These are phyloP conservation scores for Daktulosphaira vitifoliae DNA, from an alignment of 1,140 invertebrate species.

Conservation along the genomic window DNA sequence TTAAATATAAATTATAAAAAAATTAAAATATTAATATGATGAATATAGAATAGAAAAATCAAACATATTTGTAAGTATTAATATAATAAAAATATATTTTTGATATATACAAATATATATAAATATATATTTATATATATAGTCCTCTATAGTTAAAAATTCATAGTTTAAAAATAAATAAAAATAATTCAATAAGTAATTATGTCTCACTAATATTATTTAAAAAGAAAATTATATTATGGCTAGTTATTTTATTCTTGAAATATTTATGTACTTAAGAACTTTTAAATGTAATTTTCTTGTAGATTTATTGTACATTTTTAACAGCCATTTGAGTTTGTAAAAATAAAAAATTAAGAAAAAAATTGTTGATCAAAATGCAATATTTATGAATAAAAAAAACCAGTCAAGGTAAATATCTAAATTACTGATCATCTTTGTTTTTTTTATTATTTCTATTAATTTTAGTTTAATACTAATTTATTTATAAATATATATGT, in stretches of 20 bases:
- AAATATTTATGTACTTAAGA: background rate
- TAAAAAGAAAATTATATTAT: conserved; percentile 8
- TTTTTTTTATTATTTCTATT: too few relatives aligned
- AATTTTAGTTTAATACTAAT: too few relatives aligned
- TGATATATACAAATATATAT: too few relatives aligned
- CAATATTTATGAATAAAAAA: background rate
- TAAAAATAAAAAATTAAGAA: background rate
- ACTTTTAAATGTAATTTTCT: background rate
- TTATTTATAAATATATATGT: background rate
- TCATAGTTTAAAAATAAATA: background rate
- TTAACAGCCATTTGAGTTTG: background rate
- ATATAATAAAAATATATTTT: conserved; percentile 28
- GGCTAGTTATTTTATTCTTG: background rate
- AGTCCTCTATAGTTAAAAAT: background rate
- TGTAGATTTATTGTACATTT: background rate
- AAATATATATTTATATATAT: too few relatives aligned
- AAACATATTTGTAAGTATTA: too few relatives aligned
- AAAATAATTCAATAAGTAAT: conserved; percentile 13
- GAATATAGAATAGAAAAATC: too few relatives aligned
- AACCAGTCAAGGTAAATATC: background rate
- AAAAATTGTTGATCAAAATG: background rate
- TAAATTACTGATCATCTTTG: too few relatives aligned
- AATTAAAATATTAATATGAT: conserved; percentile 15
- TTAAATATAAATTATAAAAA: too few relatives aligned
- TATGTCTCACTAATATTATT: conserved; percentile 4